Evolutionary conservation across 2,113 vertebrate species (phyloP), one percentile per base, ranked within the genome.

Genomic region (Cololabis saira): DNA sequence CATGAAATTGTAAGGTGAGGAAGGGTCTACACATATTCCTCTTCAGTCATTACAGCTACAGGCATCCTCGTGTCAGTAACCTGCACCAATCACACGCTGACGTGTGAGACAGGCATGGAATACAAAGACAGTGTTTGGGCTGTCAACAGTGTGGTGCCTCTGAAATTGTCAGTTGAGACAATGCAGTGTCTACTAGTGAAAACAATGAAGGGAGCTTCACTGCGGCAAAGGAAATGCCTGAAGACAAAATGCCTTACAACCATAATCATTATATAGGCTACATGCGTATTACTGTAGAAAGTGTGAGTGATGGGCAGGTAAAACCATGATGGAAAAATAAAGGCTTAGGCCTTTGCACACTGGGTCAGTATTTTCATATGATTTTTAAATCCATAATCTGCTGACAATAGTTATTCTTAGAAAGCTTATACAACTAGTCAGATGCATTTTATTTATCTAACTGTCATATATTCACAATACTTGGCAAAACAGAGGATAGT

Each of bases 41-140:
- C 87, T 81, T 84, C 76, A 80, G 68, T 70, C 74, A 72, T 69
- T 73, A 50, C 68, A 68, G 50, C 69, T 67, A 58, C 52, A 83
- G 86, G 85, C 84, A 83, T 74, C 70, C 64, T 83, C 71, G 82
- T 85, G 86, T 82, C 83, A 84, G 72, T 71, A 65, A 78, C 78
- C 61, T 80, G 71, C 77, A 80, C 82, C 80, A 82, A 83, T 89
- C 78, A 77, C 37, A 47, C 67, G 14, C 67, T 71, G 67, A 83
- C 83, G 67, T 71, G 68, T 53, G 67, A 80, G 68, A 87, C 65
- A 37, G 61, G 65, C 61, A 56, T 44, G 37, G 24, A 79, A 80
- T 14, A 90, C 70, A 83, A 83, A 91, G 83, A 56, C 73, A 10
- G 33, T 13, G 70, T 85, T 82, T 61, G 73, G 75, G 81, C 87